Base-by-base conservation (phyloP, 64 coral and sea anemone species). In the Porites australiensis region DNA sequence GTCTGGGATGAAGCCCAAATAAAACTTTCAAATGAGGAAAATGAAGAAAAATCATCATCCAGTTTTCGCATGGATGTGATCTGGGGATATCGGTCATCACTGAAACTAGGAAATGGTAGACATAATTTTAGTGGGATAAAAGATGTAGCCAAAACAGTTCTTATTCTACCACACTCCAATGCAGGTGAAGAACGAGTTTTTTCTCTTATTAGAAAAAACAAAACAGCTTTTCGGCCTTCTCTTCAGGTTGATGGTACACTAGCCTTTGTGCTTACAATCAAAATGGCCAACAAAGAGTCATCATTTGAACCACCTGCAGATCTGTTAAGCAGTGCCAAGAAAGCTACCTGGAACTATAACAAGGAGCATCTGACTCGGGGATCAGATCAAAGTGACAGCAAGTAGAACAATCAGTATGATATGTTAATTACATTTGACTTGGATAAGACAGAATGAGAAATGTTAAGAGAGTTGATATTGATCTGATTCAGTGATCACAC, bases 171-270 rank as follows among this genome's bases (percentile, higher is more conserved):
- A 50, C 50, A 92, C 72, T 84, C 64, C 13, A 92, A 86, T 86
- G 90, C 69, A 61, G 68, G 70, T 67, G 94, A 92, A 79, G 82
- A 94, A 69, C 67, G 55, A 66, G 62, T 95, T 13, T 92, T 95
- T 82, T 95, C 94, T 62, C 90, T 90, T 82, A 54, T 91, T 18
- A 50, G 88, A 46, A 93, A 87, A 70, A 93, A 87, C 72, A 92
- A 93, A 76, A 82, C 85, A 47, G 76, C 83, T 58, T 96, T 92
- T 73, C 76, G 78, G 27, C 75, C 76, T 57, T 86, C 50, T 49
- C 74, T 95, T 57, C 75, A 95, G 58, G 82, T 63, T 48, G 45
- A 82, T 46, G 72, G 70, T 64, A 86, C 81, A 60, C 89, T 91
- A 23, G 62, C 14, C 62, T 91, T 80, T 74, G 53, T 88, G 67